phyloP scores from a whole-genome alignment of 2,797 vertebrate genomes.

The Sphenopsis melanotis region DNA sequence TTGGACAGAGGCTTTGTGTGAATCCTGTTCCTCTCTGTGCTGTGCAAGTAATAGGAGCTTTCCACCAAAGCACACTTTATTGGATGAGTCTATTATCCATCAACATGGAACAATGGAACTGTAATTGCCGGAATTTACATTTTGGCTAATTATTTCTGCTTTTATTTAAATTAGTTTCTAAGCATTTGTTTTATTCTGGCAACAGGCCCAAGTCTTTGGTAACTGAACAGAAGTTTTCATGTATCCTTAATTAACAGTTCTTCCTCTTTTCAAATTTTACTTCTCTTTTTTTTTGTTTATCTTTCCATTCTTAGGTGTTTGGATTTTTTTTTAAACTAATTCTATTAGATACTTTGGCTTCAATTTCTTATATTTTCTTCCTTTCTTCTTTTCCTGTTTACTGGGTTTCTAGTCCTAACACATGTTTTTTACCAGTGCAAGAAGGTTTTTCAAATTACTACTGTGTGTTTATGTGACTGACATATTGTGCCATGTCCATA shows the following conservation, averaged over 20 bases:
- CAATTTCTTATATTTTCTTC: neutral
- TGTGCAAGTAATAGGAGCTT: neutral
- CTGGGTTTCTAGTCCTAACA: neutral
- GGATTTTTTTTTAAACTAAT: neutral
- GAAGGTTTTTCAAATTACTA: neutral
- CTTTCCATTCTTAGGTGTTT: neutral
- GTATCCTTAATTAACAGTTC: neutral
- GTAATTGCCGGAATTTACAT: neutral
- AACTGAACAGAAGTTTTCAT: neutral
- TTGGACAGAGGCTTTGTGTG: neutral
- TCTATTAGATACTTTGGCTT: neutral
- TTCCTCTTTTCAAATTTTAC: neutral
- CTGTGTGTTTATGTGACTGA: neutral
- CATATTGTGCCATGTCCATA: neutral
- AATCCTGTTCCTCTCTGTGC: neutral
- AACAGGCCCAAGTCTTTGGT: neutral
- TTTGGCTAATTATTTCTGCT: constrained; percentile 43
- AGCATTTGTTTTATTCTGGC: neutral
- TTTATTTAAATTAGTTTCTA: constrained; percentile 49
- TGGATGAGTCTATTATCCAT: neutral
- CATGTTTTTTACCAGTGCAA: neutral
- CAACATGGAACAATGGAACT: neutral
- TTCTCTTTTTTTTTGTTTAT: neutral
- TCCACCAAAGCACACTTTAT: neutral
- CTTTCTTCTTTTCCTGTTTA: neutral